These are phyloP conservation scores for Narcine bancroftii DNA, from an alignment of 2,113 vertebrate genomes.

Conservation along the genomic window DNA sequence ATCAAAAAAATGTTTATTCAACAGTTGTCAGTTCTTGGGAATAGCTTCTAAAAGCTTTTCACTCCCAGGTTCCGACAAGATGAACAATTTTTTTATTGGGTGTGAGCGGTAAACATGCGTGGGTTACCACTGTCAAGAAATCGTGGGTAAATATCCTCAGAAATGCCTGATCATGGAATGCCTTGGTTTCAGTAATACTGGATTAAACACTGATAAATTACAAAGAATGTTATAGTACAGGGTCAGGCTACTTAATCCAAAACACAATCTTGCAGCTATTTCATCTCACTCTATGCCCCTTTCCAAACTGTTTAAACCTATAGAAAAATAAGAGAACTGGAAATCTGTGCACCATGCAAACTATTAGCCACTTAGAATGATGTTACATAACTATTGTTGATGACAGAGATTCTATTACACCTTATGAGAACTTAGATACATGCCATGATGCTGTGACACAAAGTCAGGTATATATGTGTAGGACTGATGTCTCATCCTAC, in stretches of 20 bases:
- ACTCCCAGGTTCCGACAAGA: too few relatives aligned
- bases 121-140: too few relatives aligned
- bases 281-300: neutral
- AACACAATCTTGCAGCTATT: neutral
- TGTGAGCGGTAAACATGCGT: too few relatives aligned
- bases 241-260: neutral
- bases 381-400: neutral
- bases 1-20: too few relatives aligned
- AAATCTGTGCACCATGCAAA: neutral
- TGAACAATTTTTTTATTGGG: too few relatives aligned
- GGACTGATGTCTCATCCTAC: too few relatives aligned
- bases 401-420: neutral
- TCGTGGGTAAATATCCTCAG: neutral
- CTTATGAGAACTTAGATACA: neutral
- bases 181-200: neutral
- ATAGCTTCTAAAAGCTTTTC: too few relatives aligned
- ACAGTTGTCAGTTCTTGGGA: too few relatives aligned
- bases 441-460: neutral
- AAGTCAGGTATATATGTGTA: neutral
- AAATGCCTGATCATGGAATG: neutral
- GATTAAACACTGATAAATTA: neutral
- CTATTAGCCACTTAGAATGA: neutral
- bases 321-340: neutral
- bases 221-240: neutral
- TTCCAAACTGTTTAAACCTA: neutral